Base-by-base conservation (phyloP, 2,888 invertebrate species). In the Patella ulyssiponensis region DNA sequence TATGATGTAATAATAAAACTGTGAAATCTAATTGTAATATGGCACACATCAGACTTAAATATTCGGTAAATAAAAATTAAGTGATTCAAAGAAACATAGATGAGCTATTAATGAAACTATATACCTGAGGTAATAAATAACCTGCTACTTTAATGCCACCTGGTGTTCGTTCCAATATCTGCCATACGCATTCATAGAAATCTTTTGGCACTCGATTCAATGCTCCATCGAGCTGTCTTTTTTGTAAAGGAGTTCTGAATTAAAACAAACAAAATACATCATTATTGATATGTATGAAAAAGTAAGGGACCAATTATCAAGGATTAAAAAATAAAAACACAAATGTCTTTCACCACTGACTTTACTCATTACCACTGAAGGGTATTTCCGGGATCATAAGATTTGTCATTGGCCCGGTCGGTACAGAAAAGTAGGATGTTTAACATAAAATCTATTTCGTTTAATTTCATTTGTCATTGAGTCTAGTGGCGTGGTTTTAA, bases 161-260 rank as follows among this genome's bases (percentile, higher is more conserved):
- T 0, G 97, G 96, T 0, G 98, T 97, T 80, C 96, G 94, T 80
- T 95, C 93, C 83, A 99, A 93, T 78, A 99, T 96, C 91, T 97
- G 96, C 98, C 99, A 99, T 0, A 99, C 97, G 53, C 88, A 80
- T 76, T 89, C 89, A 77, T 99, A 99, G 93, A 99, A 99, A 87
- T 96, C 95, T 87, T 95, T 94, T 0, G 99, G 99, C 3, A 99
- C 98, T 76, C 98, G 94, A 89, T 98, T 98, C 70, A 99, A 93
- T 86, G 98, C 98, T 0, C 99, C 99, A 92, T 99, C 98, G 73
- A 99, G 93, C 91, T 96, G 96, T 33, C 99, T 94, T 73, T 96
- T 94, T 91, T 98, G 96, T 74, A 97, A 93, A 0, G 96, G 95
- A 0, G 95, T 95, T 77, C 91, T 84, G 64, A 1, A 27, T 56